Percentiles rank a stretch among this genome's conserved stretches.
Conservation (phyloP, 2,888 invertebrate species). For the Yponomeuta malinellus region DNA sequence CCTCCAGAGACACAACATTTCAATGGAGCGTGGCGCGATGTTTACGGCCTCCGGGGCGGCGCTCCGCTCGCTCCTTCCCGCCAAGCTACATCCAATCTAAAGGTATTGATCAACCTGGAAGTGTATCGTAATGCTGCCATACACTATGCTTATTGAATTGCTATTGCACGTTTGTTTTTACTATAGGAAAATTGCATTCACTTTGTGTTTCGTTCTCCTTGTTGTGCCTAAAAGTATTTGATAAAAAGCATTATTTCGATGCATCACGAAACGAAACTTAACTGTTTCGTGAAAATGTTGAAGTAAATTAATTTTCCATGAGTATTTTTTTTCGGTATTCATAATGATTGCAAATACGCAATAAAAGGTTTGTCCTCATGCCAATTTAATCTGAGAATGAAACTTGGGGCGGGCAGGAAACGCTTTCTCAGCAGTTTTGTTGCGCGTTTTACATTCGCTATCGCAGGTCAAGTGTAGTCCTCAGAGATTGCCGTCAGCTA, state of each 20-base stretch:
- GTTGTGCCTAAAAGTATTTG: not conserved
- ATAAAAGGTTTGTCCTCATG: not conserved
- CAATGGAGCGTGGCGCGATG: constrained; percentile 59
- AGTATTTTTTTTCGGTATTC: no score
- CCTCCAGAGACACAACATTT: constrained; percentile 64
- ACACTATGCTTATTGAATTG: constrained; percentile 4
- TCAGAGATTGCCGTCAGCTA: constrained; percentile 47
- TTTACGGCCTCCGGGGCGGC: constrained; percentile 50
- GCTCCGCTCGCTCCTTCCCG: constrained; percentile 35
- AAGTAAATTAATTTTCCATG: no score
- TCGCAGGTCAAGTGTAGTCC: constrained; percentile 62
- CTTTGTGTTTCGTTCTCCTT: not conserved
- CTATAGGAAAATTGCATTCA: not conserved
- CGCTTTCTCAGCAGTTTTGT: constrained; percentile 36
- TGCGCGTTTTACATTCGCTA: constrained; percentile 41
- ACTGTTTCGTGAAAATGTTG: no score
- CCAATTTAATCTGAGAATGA: not conserved
- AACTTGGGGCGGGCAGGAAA: not conserved
- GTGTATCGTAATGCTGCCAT: constrained; percentile 16
- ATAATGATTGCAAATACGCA: not conserved
- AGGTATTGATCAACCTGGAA: constrained; percentile 49
- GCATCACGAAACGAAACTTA: not conserved
- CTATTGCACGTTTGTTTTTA: not conserved
- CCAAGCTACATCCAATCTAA: constrained; percentile 44
- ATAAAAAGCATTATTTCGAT: not conserved